phyloP scores from a whole-genome alignment of 2,888 invertebrate genomes.

The Herminia tarsipennalis region DNA sequence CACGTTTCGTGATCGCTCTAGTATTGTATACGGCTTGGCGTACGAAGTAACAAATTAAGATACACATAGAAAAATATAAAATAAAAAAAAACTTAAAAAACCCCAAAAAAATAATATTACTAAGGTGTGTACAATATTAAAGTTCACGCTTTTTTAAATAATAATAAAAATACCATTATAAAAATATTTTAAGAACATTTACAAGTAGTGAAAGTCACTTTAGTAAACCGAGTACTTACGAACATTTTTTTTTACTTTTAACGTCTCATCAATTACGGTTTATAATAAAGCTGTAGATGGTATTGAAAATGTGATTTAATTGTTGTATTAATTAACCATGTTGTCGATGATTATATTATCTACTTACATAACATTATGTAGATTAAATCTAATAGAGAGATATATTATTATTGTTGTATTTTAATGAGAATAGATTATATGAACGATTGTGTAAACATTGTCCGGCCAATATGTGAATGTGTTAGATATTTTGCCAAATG shows the following conservation, averaged over 20 bases:
- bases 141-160: slow-evolving; percentile 71
- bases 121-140: slow-evolving; percentile 83
- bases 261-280: slow-evolving; percentile 65
- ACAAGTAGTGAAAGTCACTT: slow-evolving; percentile 72
- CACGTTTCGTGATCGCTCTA: slow-evolving; percentile 73
- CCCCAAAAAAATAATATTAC: slow-evolving; percentile 64
- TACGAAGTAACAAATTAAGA: slow-evolving; percentile 76
- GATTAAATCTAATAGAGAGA: slow-evolving; percentile 79
- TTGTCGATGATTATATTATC: slow-evolving; percentile 74
- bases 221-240: slow-evolving; percentile 78
- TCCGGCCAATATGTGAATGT: slow-evolving; percentile 81
- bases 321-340: slow-evolving; percentile 78
- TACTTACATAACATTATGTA: slow-evolving; percentile 75
- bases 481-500: slow-evolving; percentile 71
- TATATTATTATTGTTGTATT: slow-evolving; percentile 81
- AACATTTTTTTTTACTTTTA: slow-evolving; percentile 58
- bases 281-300: slow-evolving; percentile 65
- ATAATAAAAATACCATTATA: slow-evolving; percentile 55
- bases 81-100: slow-evolving; percentile 49
- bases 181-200: slow-evolving; percentile 83
- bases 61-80: slow-evolving; percentile 63
- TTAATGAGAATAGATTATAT: slow-evolving; percentile 71
- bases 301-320: slow-evolving; percentile 81
- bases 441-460: slow-evolving; percentile 71
- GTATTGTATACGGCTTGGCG: slow-evolving; percentile 83